Evolutionary conservation across 2,888 invertebrate genomes (phyloP), one percentile per base, ranked within the genome.

Genomic region (Halictus quadricinctus): DNA sequence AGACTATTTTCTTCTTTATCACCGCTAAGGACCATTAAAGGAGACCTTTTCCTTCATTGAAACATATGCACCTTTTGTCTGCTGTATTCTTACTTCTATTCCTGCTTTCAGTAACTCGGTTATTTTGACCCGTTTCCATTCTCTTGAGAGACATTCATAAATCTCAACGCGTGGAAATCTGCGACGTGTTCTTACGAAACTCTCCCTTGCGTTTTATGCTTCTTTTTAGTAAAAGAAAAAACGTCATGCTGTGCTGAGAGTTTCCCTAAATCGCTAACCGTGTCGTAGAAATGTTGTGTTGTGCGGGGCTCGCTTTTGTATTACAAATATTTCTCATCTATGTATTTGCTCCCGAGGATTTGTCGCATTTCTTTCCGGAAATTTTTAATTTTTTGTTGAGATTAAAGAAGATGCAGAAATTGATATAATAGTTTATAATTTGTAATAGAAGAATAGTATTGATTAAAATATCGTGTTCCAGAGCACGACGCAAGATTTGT

Each of bases 401-500:
- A 41, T 41, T 4, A 41, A 6, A 41, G 2, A 41, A 41, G 41
- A 41, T 41, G 41, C 41, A 29, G 29, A 29, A 29, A 29, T 29
- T 29, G 29, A 29, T 29, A 29, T 29, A 29, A 29, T 29, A 29
- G 29, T 29, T 29, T 29, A 29, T 29, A 29, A 29, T 29, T 1
- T 29, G 2, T 29, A 29, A 29, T 29, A 29, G 29, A 41, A 41
- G 3, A 41, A 21, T 41, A 18, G 12, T 18, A 41, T 21, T 69
- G 18, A 69, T 41, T 21, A 21, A 41, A 69, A 41, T 1, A 21
- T 69, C 21, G 2, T 48, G 48, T 92, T 91, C 10, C 91, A 94
- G 94, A 93, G 92, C 60, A 93, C 94, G 48, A 94, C 94, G 90
- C 96, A 96, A 94, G 99, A 99, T 95, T 96, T 99, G 91, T 98